Conservation (phyloP, 2,113 vertebrate species). For the Psephotus haematonotus region DNA sequence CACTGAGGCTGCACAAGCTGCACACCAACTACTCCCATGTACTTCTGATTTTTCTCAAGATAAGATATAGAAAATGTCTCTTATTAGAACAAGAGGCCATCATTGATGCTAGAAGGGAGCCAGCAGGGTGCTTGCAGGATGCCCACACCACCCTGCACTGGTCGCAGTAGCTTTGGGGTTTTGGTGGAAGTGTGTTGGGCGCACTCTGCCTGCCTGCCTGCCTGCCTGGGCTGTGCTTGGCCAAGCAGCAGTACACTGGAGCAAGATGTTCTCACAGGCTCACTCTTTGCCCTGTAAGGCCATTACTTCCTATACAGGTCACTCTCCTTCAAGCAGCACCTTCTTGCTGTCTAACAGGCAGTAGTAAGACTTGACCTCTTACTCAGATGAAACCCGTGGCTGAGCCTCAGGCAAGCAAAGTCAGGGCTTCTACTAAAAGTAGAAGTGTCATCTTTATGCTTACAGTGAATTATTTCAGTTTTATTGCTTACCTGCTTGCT, state of each 20-base stretch:
- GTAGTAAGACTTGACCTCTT: background rate
- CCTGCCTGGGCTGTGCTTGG: background rate
- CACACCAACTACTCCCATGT: accelerated
- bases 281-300: background rate
- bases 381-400: background rate
- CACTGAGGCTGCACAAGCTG: accelerated
- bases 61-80: background rate
- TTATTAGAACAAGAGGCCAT: background rate
- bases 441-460: background rate
- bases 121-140: background rate
- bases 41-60: background rate
- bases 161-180: background rate
- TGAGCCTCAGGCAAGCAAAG: background rate
- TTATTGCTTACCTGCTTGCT: background rate
- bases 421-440: background rate
- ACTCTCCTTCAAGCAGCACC: background rate
- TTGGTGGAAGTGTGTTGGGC: background rate
- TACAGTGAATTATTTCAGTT: accelerated
- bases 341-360: background rate
- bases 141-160: background rate
- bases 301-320: background rate
- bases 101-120: background rate
- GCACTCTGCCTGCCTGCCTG: accelerated
- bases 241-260: background rate
- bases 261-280: background rate